Conservation (phyloP, 2,113 vertebrate genomes). For the Rhinolophus sinicus region DNA sequence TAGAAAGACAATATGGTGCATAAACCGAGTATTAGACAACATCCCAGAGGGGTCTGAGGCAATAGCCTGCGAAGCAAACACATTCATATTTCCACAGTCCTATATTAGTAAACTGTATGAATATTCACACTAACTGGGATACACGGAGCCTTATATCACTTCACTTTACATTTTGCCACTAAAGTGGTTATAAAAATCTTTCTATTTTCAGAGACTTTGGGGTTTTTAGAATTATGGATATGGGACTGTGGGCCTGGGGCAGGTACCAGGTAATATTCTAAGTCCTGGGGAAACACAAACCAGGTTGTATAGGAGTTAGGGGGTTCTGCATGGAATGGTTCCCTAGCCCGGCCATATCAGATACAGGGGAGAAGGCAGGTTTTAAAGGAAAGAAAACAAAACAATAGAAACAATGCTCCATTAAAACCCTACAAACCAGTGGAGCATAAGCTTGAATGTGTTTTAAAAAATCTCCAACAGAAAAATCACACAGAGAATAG, state of each 20-base stretch:
- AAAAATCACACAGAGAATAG: not conserved
- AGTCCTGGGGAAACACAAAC: not conserved
- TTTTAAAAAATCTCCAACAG: not conserved
- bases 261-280: not conserved
- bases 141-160: not conserved
- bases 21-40: not conserved
- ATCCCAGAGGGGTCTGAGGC: not conserved
- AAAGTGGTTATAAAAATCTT: not conserved
- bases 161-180: not conserved
- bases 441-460: not conserved
- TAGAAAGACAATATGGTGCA: not conserved
- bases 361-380: not conserved
- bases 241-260: not conserved
- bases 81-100: not conserved
- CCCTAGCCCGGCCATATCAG: fast-evolving
- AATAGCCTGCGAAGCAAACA: not conserved
- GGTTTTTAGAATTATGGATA: not conserved
- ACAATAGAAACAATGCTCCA: not conserved
- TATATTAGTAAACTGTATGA: not conserved
- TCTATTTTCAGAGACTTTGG: not conserved
- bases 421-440: not conserved
- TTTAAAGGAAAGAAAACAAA: not conserved
- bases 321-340: not conserved
- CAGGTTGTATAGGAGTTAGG: not conserved
- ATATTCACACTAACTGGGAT: not conserved